A percentile compares a stretch with the other conserved stretches of the same genome.
Conservation (phyloP, 2,888 invertebrate genomes). For the Oscheius sp. region DNA sequence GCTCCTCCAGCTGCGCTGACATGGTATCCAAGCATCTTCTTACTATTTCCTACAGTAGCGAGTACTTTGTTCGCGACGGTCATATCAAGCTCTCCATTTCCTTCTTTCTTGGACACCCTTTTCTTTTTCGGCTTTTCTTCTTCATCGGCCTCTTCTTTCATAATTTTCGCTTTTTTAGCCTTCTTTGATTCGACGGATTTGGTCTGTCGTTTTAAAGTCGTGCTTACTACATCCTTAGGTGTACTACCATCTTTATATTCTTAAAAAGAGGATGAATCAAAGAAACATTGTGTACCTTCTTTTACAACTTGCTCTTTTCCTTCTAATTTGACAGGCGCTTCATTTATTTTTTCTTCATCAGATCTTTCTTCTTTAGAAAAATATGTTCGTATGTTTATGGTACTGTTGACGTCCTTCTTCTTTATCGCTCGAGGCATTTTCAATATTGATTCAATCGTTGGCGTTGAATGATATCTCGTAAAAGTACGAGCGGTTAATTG, state of each 20-base stretch:
- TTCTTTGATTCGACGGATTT: too few relatives aligned
- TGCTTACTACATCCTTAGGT: too few relatives aligned
- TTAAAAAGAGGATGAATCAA: too few relatives aligned
- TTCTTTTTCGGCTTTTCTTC: not conserved
- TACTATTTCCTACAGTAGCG: conserved; percentile 31
- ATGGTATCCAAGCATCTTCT: conserved; percentile 60
- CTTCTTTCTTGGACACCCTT: not conserved
- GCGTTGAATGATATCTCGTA: too few relatives aligned
- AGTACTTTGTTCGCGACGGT: conserved; percentile 31
- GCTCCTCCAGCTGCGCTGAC: conserved; percentile 70
- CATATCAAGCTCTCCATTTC: not conserved
- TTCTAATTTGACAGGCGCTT: not conserved
- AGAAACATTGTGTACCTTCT: not conserved
- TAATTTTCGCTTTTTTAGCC: too few relatives aligned
- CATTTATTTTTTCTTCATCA: not conserved
- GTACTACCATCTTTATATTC: too few relatives aligned
- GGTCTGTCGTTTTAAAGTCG: too few relatives aligned
- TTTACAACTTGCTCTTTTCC: not conserved
- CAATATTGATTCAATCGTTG: too few relatives aligned
- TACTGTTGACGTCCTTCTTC: not conserved
- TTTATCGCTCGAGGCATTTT: not conserved
- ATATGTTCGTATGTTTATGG: not conserved
- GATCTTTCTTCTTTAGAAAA: not conserved
- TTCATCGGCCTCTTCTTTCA: not conserved
- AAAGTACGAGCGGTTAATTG: too few relatives aligned